Evolutionary conservation across 2,797 vertebrate genomes (phyloP).

Genomic region (Aphelocoma californica): DNA sequence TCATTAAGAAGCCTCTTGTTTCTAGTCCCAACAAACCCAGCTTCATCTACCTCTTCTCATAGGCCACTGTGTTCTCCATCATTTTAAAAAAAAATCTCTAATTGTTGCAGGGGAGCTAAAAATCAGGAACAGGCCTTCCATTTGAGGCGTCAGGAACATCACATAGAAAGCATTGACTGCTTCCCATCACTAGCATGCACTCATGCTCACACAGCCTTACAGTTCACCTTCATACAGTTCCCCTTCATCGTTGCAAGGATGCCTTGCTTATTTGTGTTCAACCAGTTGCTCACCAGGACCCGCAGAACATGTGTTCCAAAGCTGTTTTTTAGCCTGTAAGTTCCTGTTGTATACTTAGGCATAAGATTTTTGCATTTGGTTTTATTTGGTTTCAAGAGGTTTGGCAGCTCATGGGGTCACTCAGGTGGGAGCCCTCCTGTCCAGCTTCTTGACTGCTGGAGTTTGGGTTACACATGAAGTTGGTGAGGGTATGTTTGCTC

Average conservation of each 20-base stretch:
- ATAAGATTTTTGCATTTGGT: not conserved
- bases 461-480: not conserved
- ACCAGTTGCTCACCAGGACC: not conserved
- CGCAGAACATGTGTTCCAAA: not conserved
- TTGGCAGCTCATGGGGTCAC: not conserved
- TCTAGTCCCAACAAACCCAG: not conserved
- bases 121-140: not conserved
- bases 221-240: not conserved
- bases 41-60: not conserved
- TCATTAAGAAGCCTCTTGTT: not conserved
- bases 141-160: not conserved
- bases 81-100: not conserved
- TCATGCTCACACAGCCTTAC: not conserved
- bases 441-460: not conserved
- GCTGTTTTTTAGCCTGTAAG: not conserved
- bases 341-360: rapidly evolving
- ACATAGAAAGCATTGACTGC: not conserved
- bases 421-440: not conserved
- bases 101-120: not conserved
- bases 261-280: not conserved
- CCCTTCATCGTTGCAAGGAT: not conserved
- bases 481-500: not conserved
- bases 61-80: not conserved
- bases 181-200: not conserved
- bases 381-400: not conserved